A percentile compares a stretch with the other conserved stretches of the same genome.
These are phyloP conservation scores for Channa argus DNA, from an alignment of 2,113 vertebrate species.

Conservation along the genomic window DNA sequence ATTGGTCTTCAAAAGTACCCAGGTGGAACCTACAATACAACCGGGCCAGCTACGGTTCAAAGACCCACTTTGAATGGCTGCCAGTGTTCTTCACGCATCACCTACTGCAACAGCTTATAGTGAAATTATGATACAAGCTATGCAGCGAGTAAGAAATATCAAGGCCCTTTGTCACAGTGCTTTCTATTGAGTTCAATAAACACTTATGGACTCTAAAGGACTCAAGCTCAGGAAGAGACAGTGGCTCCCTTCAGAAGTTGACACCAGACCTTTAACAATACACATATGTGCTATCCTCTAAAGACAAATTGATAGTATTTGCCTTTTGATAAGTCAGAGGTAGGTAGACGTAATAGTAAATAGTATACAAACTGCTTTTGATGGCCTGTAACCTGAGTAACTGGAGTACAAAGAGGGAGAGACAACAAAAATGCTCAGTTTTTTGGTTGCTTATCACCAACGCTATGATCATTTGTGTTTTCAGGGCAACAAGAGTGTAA, in stretches of 20 bases:
- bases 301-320: conserved; percentile 85
- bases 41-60: conserved; percentile 67
- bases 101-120: conserved; percentile 70
- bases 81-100: conserved; percentile 71
- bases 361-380: conserved; percentile 68
- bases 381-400: conserved; percentile 71
- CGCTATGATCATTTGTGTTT: conserved; percentile 68
- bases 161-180: conserved; percentile 75
- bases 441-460: conserved; percentile 71
- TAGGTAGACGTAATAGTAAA: conserved; percentile 73
- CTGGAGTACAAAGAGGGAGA: conserved; percentile 58
- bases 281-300: conserved; percentile 79
- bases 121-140: conserved; percentile 82
- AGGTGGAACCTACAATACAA: conserved; percentile 72
- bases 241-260: conserved; percentile 79
- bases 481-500: conserved; percentile 74
- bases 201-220: conserved; percentile 80
- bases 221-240: conserved; percentile 76
- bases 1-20: conserved; percentile 64
- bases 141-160: conserved; percentile 82
- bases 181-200: conserved; percentile 83
- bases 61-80: conserved; percentile 69
- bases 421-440: conserved; percentile 66
- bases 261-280: conserved; percentile 81
- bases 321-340: conserved; percentile 78